Evolutionary conservation across 1,140 invertebrate species (phyloP).

Genomic region (Brachionus manjavacas): DNA sequence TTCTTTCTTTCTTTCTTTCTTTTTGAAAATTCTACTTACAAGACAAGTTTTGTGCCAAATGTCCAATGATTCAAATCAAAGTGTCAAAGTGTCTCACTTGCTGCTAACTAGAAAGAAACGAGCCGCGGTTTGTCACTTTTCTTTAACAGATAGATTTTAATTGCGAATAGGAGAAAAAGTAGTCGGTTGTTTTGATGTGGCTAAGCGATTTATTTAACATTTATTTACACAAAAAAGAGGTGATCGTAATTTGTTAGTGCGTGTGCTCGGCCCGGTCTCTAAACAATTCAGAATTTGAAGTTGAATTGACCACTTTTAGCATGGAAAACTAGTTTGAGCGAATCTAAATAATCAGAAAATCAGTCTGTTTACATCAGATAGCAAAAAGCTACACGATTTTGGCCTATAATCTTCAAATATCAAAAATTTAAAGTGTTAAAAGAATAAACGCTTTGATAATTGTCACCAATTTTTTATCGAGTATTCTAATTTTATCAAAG

Average conservation of each 20-base stretch:
- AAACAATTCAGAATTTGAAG: neutral
- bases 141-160: too few relatives aligned
- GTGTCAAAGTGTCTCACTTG: too few relatives aligned
- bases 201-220: neutral
- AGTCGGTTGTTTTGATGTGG: neutral
- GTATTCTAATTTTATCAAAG: conserved; percentile 17
- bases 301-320: neutral
- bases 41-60: too few relatives aligned
- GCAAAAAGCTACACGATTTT: neutral
- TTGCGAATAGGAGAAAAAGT: neutral
- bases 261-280: neutral
- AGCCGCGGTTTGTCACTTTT: too few relatives aligned
- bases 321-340: neutral
- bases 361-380: neutral
- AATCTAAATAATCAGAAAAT: neutral
- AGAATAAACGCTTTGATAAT: conserved; percentile 17
- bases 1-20: too few relatives aligned
- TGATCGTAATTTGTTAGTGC: neutral
- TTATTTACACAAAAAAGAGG: neutral
- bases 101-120: too few relatives aligned
- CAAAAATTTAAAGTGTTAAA: neutral
- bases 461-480: conserved; percentile 15
- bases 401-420: neutral
- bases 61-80: too few relatives aligned
- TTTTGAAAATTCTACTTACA: neutral